These are phyloP conservation scores for Clarias platycephalus DNA, from an alignment of 2,797 vertebrate genomes.

Conservation along the genomic window DNA sequence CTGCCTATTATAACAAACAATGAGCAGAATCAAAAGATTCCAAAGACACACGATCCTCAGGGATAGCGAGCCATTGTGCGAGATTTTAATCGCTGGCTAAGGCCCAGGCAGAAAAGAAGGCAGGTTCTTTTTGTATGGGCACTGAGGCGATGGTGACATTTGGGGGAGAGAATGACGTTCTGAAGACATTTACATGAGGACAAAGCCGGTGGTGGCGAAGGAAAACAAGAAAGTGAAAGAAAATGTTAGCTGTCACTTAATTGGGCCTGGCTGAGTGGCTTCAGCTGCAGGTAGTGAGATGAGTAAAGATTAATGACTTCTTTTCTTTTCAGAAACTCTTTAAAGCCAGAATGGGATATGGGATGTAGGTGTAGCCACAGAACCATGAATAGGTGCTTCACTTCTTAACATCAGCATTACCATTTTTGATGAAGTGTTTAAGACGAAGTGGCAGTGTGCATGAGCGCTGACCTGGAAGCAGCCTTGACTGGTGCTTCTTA, in stretches of 20 bases:
- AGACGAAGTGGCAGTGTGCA: not conserved
- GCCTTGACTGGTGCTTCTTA: not conserved
- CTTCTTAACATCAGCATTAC: constrained; percentile 2
- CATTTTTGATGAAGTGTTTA: constrained; percentile 17
- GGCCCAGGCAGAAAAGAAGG: constrained; percentile 45
- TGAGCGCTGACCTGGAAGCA: constrained; percentile 4
- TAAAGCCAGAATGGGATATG: constrained; percentile 18
- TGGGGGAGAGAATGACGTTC: constrained; percentile 59
- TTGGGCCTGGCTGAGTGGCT: constrained; percentile 40
- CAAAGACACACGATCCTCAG: constrained; percentile 46
- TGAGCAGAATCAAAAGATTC: constrained; percentile 44
- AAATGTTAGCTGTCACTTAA: constrained; percentile 60
- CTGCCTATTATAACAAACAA: constrained; percentile 55
- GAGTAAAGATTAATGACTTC: constrained; percentile 13
- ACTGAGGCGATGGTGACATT: constrained; percentile 62
- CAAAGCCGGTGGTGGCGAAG: constrained; percentile 56
- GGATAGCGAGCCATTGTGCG: constrained; percentile 54
- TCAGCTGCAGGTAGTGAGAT: constrained; percentile 35
- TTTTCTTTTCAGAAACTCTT: constrained; percentile 17
- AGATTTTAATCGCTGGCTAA: constrained; percentile 59
- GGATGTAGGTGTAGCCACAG: constrained; percentile 2
- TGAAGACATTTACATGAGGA: constrained; percentile 62
- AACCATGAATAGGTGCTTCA: constrained; percentile 14
- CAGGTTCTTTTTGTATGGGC: constrained; percentile 58
- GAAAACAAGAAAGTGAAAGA: constrained; percentile 46